Percentiles rank a stretch among this genome's conserved stretches.
phyloP scores from a whole-genome alignment of 1,140 invertebrate species.

The Drepana arcuata region DNA sequence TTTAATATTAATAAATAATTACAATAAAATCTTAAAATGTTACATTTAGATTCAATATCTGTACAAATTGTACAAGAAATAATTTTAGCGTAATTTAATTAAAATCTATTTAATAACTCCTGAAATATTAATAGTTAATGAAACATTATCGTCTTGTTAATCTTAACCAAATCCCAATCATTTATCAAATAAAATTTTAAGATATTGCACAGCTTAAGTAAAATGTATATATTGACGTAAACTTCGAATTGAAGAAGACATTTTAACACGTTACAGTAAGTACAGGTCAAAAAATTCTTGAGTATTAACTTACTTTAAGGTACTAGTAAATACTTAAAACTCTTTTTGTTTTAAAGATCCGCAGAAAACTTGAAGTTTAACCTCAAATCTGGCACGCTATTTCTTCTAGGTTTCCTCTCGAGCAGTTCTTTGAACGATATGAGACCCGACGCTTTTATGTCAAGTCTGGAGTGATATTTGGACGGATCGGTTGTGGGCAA shows the following conservation, averaged over 20 bases:
- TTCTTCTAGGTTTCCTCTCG: slow-evolving; percentile 48
- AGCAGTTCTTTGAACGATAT: slow-evolving; percentile 62
- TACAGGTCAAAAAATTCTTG: slow-evolving; percentile 11
- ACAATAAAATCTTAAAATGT: slow-evolving; percentile 25
- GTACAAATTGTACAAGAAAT: slow-evolving; percentile 39
- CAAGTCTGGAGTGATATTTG: slow-evolving; percentile 63
- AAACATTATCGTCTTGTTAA: no score
- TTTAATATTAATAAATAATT: slow-evolving; percentile 44
- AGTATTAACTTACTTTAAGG: slow-evolving; percentile 30
- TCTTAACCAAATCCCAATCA: no score
- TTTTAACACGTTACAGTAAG: no score
- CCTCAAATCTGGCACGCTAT: slow-evolving; percentile 65
- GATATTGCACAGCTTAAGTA: no score
- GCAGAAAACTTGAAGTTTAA: slow-evolving; percentile 50
- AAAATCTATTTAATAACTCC: no score
- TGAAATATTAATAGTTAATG: no score
- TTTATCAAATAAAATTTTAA: no score
- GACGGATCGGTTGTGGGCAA: slow-evolving; percentile 65
- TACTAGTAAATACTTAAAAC: slow-evolving; percentile 33
- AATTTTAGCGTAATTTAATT: no score
- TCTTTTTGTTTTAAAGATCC: slow-evolving; percentile 31
- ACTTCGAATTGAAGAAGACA: no score
- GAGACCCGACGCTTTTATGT: slow-evolving; percentile 57
- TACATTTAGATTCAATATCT: slow-evolving; percentile 48
- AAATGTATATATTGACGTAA: no score